phyloP scores from a whole-genome alignment of 2,888 invertebrate genomes.

The Diplolepis rosae region DNA sequence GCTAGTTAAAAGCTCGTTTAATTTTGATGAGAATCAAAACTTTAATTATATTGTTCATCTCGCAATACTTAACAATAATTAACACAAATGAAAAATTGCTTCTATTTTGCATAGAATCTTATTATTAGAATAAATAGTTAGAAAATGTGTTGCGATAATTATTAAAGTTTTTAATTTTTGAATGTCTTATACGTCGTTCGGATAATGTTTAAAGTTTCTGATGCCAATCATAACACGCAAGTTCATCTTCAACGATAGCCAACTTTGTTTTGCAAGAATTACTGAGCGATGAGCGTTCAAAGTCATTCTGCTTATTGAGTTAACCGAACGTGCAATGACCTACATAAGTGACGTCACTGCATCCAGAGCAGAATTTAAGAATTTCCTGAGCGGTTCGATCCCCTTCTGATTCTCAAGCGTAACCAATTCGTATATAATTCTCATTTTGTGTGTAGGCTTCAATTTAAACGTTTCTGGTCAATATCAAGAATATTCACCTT shows the following conservation, averaged over 20 bases:
- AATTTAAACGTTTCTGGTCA: conserved; percentile 17
- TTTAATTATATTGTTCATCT: too few relatives aligned
- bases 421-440: not conserved
- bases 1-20: too few relatives aligned
- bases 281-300: not conserved
- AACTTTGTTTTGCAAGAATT: conserved; percentile 9
- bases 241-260: not conserved
- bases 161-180: too few relatives aligned
- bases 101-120: too few relatives aligned
- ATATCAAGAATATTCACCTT: conserved; percentile 17
- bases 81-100: too few relatives aligned
- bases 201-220: too few relatives aligned
- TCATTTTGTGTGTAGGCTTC: not conserved
- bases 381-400: conserved; percentile 16
- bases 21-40: too few relatives aligned
- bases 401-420: not conserved
- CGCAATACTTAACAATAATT: too few relatives aligned
- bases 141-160: too few relatives aligned
- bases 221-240: not conserved
- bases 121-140: too few relatives aligned
- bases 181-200: too few relatives aligned
- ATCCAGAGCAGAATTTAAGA: conserved; percentile 7
- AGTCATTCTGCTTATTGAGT: conserved; percentile 18
- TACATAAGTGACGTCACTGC: conserved; percentile 6
- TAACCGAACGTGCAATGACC: conserved; percentile 25